Evolutionary conservation across 2,113 vertebrate species (phyloP), one percentile per base, ranked within the genome.

Genomic region (Alosa alosa): DNA sequence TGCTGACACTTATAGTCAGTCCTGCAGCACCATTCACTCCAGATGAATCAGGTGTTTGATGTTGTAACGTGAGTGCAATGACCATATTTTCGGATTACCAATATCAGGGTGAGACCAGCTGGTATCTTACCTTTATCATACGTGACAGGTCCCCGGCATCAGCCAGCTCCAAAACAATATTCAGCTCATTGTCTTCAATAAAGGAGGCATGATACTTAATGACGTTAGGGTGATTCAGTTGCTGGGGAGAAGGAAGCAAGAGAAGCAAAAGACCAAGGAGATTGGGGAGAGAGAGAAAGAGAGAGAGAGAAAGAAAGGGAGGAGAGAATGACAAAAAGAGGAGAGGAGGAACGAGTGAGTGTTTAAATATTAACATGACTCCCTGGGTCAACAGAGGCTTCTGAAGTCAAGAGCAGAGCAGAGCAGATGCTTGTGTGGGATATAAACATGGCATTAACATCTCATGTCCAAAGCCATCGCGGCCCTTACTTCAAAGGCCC

Each of bases 161-260:
- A 6, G 97, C 98, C 89, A 99, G 95, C 92, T 99, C 98, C 96
- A 99, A 94, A 81, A 99, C 98, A 92, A 99, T 99, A 94, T 99
- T 99, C 88, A 99, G 95, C 88, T 99, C 97, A 86, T 99, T 99
- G 90, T 99, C 98, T 93, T 99, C 98, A 90, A 99, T 99, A 94
- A 99, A 99, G 72, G 97, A 99, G n/a, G 97, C 98, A 81, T 98
- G 98, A 90, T 99, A 99, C 94, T 99, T 99, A 92, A 99, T 99
- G 89, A 99, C 98, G 93, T 99, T 99, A 88, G 98, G 97, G 91
- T 99, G 98, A 92, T 99, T 99, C 93, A 99, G 91, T 98, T 99
- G 98, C 98, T 99, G 94, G 91, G 82, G 85, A 84, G 13, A 68
- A 9, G 1, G 92, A 89, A 92, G 90, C 0, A 89, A 84, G 86